Base-by-base conservation (phyloP, 2,888 invertebrate genomes). In the Icerya purchasi region DNA sequence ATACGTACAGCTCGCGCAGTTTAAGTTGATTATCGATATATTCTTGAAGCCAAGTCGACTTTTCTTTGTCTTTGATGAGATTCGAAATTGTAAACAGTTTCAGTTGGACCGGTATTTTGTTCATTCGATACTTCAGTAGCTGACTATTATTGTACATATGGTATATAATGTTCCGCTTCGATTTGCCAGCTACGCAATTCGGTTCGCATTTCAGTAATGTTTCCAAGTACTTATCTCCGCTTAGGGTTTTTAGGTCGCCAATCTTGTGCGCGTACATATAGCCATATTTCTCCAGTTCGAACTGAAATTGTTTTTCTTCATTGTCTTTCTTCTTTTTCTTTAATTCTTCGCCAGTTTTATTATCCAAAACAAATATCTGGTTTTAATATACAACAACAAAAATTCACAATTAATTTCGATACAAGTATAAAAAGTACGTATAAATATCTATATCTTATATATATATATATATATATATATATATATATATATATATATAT, bases 1-100 rank as follows among this genome's bases (percentile, higher is more conserved):
- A 57, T 2, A 53, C 21, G 20, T 25, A 57, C 14, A 25, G 2
- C 22, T 59, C 59, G 18, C 59, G 25, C 8, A 59, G 22, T 8
- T 49, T 50, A 49, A 59, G 54, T 54, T 59, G 59, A 59, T 59
- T 59, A 19, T 49, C 20, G 23, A 59, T 59, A 22, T 54, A 36
- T 50, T 59, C 59, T 52, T 59, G 20, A 3, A 59, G 23, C n/a
- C 24, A 54, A 50, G 22, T 23, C 2, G 59, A 49, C 50, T 54
- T 59, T 1, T 21, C 23, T 23, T 20, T 14, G 19, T 59, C 50
- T 3, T n/a, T 22, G 24, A 59, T 59, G n/a, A 59, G 24, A 22
- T 59, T 54, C 10, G 36, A 22, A 14, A 59, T 59, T 2, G 54
- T 24, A 5, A 22, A 18, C 23, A 36, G 36, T 36, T 36, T 36